Evolutionary conservation across 1,140 invertebrate genomes (phyloP).

Genomic region (Dendroctonus ponderosae): DNA sequence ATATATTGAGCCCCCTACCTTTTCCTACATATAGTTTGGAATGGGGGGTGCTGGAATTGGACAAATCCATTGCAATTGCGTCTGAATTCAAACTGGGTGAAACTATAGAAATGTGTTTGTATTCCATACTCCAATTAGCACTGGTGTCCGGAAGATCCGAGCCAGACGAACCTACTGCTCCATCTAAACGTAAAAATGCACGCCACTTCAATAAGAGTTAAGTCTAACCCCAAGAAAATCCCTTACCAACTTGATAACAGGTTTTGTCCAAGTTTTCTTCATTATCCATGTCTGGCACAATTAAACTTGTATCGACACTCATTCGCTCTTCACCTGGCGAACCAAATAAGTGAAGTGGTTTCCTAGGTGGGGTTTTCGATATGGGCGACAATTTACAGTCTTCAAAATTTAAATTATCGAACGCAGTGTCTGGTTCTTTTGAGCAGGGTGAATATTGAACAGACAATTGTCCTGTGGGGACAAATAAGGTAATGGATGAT

Average conservation of each 20-base stretch:
- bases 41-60: slow-evolving; percentile 44
- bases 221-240: not conserved
- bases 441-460: slow-evolving; percentile 35
- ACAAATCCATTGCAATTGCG: slow-evolving; percentile 41
- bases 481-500: too few relatives aligned
- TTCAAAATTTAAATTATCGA: slow-evolving; percentile 31
- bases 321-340: slow-evolving; percentile 11
- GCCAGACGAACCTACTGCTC: too few relatives aligned
- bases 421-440: slow-evolving; percentile 7
- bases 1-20: slow-evolving; percentile 1
- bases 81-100: slow-evolving; percentile 33
- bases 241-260: not conserved
- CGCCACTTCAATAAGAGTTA: too few relatives aligned
- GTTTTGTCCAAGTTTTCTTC: not conserved
- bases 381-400: slow-evolving; percentile 47
- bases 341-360: too few relatives aligned
- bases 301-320: slow-evolving; percentile 41
- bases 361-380: slow-evolving; percentile 15
- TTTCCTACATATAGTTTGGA: slow-evolving; percentile 41
- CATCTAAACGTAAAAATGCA: too few relatives aligned
- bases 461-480: slow-evolving; percentile 35
- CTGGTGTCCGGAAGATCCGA: slow-evolving; percentile 25
- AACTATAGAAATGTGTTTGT: slow-evolving; percentile 40
- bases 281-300: slow-evolving; percentile 39
- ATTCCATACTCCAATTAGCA: slow-evolving; percentile 48